Percentiles rank a stretch among this genome's conserved stretches.
Evolutionary conservation across 1,140 invertebrate genomes (phyloP).

Genomic region (Drosophila bocqueti): DNA sequence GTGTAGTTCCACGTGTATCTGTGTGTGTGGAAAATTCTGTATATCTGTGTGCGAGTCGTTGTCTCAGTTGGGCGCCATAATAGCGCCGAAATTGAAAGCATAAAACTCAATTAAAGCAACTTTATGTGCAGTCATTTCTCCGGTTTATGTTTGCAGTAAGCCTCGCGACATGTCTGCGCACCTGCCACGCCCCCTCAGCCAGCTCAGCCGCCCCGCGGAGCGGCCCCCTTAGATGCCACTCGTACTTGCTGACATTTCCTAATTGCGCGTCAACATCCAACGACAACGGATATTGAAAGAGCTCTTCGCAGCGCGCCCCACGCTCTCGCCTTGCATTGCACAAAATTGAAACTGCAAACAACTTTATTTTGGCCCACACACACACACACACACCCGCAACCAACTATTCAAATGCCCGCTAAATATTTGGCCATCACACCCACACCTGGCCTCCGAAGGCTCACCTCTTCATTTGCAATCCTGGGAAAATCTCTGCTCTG

Average conservation of each 20-base stretch:
- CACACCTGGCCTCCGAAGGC: neutral
- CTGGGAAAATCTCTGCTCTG: slow-evolving; percentile 22
- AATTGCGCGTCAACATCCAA: slow-evolving; percentile 66
- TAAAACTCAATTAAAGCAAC: slow-evolving; percentile 78
- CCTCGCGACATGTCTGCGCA: slow-evolving; percentile 63
- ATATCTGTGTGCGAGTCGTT: slow-evolving; percentile 21
- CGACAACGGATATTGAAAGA: slow-evolving; percentile 73
- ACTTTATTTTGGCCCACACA: slow-evolving; percentile 58
- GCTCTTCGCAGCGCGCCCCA: slow-evolving; percentile 29
- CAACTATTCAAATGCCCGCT: slow-evolving; percentile 69
- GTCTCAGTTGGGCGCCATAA: slow-evolving; percentile 59
- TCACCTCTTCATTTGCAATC: slow-evolving; percentile 10
- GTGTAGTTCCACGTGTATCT: slow-evolving; percentile 1
- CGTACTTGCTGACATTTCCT: slow-evolving; percentile 63
- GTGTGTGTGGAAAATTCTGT: slow-evolving; percentile 19
- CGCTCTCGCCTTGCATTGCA: slow-evolving; percentile 26
- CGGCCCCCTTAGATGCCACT: neutral
- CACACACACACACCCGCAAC: slow-evolving; percentile 12
- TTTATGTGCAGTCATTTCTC: slow-evolving; percentile 77
- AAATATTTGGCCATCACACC: slow-evolving; percentile 47
- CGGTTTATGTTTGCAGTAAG: slow-evolving; percentile 72
- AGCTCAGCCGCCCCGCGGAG: neutral
- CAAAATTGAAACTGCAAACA: slow-evolving; percentile 74
- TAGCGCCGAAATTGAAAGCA: slow-evolving; percentile 76
- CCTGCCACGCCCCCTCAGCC: slow-evolving; percentile 42